These are phyloP conservation scores for Melanostoma scalare DNA, from an alignment of 2,888 invertebrate genomes.

Conservation along the genomic window DNA sequence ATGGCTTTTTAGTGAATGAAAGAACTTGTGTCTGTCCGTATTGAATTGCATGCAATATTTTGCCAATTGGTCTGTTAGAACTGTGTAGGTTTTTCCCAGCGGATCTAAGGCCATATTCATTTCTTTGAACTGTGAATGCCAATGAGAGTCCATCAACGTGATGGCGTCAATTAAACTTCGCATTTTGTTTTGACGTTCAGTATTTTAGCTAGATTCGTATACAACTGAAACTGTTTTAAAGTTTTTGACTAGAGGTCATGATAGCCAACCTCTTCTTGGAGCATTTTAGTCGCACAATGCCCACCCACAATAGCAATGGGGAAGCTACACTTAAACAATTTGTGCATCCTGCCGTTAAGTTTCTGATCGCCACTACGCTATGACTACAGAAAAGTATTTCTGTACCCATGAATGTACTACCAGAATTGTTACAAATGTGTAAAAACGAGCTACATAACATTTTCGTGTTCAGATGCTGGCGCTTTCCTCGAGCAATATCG, in stretches of 20 bases:
- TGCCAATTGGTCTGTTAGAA: conserved; percentile 38
- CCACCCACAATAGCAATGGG: conserved; percentile 55
- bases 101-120: conserved; percentile 5
- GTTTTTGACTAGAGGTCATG: conserved; percentile 29
- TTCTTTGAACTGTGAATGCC: conserved; percentile 41
- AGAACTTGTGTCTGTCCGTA: conserved; percentile 33
- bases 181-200: conserved; percentile 10
- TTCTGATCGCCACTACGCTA: conserved; percentile 17
- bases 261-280: conserved; percentile 21
- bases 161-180: conserved; percentile 29
- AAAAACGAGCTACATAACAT: conserved; percentile 14
- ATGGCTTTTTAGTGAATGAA: conserved; percentile 31
- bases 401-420: conserved; percentile 32
- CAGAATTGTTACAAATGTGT: conserved; percentile 35
- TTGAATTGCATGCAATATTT: conserved; percentile 47
- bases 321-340: conserved; percentile 33
- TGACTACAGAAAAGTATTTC: conserved; percentile 21
- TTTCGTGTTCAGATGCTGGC: conserved; percentile 45
- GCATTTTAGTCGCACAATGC: conserved; percentile 28
- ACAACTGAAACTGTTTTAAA: neutral
- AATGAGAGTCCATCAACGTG: conserved; percentile 26
- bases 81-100: conserved; percentile 25
- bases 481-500: conserved; percentile 48
- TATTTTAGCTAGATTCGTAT: conserved; percentile 37
- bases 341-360: neutral